A percentile compares a stretch with the other conserved stretches of the same genome.
Evolutionary conservation across 1,140 invertebrate species (phyloP).

Genomic region (Zaprionus camerounensis): DNA sequence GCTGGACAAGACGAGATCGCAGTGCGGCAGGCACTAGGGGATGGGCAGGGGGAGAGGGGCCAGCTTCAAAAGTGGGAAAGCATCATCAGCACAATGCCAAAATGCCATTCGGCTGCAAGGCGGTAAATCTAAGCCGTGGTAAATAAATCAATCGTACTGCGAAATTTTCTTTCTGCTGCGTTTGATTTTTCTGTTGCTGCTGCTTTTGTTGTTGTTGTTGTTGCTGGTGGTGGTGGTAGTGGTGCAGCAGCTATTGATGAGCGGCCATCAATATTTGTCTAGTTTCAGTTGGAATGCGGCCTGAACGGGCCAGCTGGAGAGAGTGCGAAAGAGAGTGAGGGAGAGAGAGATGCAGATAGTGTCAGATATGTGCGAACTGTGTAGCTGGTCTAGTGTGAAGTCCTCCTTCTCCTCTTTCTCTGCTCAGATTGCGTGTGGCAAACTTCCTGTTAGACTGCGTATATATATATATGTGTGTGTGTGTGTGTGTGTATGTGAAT

Average conservation of each 20-base stretch:
- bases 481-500: constrained; percentile 13
- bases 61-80: constrained; percentile 47
- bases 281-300: constrained; percentile 78
- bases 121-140: constrained; percentile 82
- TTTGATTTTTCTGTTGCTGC: constrained; percentile 60
- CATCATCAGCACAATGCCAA: constrained; percentile 80
- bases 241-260: constrained; percentile 74
- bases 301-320: constrained; percentile 43
- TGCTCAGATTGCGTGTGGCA: constrained; percentile 74
- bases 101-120: constrained; percentile 75
- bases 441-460: constrained; percentile 69
- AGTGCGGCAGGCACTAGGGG: constrained; percentile 5
- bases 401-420: constrained; percentile 35
- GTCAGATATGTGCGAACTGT: constrained; percentile 30
- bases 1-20: constrained; percentile 31
- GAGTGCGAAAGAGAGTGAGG: constrained; percentile 14
- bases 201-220: constrained; percentile 43
- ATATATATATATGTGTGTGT: not conserved
- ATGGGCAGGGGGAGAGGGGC: not conserved
- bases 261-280: constrained; percentile 82
- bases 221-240: constrained; percentile 50
- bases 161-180: constrained; percentile 64
- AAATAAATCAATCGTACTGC: constrained; percentile 80
- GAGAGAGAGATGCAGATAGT: not conserved
- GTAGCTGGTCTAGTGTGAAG: constrained; percentile 55